Conservation (phyloP, 2,797 vertebrate species). For the Micromesistius poutassou region DNA sequence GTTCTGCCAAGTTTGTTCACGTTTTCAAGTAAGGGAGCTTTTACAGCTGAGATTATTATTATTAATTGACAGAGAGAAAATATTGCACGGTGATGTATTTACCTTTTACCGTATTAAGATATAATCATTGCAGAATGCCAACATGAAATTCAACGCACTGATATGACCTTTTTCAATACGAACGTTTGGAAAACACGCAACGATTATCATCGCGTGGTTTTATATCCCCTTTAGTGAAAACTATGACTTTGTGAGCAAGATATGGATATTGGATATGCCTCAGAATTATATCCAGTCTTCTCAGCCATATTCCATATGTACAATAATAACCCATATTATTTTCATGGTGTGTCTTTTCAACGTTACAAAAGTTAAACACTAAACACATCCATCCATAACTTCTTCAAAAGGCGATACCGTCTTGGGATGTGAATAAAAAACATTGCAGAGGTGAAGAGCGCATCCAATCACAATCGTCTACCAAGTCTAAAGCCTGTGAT, state of each 20-base stretch:
- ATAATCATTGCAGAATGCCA: not conserved
- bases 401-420: not conserved
- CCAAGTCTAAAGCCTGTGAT: not conserved
- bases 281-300: not conserved
- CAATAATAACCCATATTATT: not conserved
- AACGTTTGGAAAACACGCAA: not conserved
- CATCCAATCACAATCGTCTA: not conserved
- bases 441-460: not conserved
- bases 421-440: not conserved
- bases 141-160: not conserved
- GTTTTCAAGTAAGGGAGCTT: not conserved
- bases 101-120: not conserved
- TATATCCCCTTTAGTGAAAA: not conserved
- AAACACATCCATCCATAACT: not conserved
- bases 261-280: not conserved
- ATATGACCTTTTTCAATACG: not conserved
- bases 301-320: not conserved
- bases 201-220: not conserved
- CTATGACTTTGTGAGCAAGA: not conserved
- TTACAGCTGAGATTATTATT: not conserved
- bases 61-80: not conserved
- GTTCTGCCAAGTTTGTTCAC: not conserved
- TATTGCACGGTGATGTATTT: not conserved
- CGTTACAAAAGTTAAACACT: not conserved
- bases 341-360: not conserved